These are phyloP conservation scores for Brachypalpus laphriformis DNA, from an alignment of 2,888 invertebrate genomes.

Conservation along the genomic window DNA sequence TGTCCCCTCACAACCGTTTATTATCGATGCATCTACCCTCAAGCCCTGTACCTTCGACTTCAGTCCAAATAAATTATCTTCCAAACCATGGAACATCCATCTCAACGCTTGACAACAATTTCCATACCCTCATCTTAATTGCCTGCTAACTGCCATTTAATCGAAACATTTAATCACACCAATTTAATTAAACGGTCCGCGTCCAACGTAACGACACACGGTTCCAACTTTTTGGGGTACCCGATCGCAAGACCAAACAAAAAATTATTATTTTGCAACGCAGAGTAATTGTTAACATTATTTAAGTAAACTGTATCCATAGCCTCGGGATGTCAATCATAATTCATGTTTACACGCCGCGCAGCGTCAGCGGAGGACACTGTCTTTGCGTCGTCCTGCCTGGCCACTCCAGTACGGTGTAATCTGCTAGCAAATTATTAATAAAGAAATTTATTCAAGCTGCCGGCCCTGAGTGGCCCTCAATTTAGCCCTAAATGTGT, in stretches of 20 bases:
- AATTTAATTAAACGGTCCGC: constrained; percentile 67
- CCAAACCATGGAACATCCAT: constrained; percentile 51
- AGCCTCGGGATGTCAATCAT: constrained; percentile 73
- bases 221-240: too few species aligned
- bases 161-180: constrained; percentile 73
- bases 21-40: constrained; percentile 40
- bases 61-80: constrained; percentile 52
- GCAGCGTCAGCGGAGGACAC: constrained; percentile 22
- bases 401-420: too few species aligned
- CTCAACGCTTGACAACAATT: constrained; percentile 70
- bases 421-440: constrained; percentile 74
- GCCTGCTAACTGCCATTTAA: constrained; percentile 70
- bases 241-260: too few species aligned
- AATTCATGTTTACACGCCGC: constrained; percentile 73
- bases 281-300: constrained; percentile 74
- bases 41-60: neutral
- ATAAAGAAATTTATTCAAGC: constrained; percentile 77
- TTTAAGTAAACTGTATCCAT: constrained; percentile 74
- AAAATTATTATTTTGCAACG: too few species aligned
- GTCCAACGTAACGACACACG: too few species aligned
- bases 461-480: constrained; percentile 40
- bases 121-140: constrained; percentile 68
- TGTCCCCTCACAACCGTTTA: constrained; percentile 38
- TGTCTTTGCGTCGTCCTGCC: neutral
- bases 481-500: constrained; percentile 47